Percentiles rank a stretch among this genome's conserved stretches.
These are phyloP conservation scores for Catotricha subobsoleta DNA, from an alignment of 2,888 invertebrate species.

Conservation along the genomic window DNA sequence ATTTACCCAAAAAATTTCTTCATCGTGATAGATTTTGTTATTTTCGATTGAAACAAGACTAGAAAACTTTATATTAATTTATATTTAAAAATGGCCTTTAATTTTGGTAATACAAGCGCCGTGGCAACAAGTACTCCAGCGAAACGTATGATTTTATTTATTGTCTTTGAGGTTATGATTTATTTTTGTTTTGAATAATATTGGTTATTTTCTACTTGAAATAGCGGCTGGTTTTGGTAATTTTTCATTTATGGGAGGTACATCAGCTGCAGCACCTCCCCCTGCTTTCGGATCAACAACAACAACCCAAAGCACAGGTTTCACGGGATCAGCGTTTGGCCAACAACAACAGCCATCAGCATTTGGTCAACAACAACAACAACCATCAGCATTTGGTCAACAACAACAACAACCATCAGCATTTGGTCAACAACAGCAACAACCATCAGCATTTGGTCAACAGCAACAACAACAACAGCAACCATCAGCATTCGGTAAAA, in stretches of 20 bases:
- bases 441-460: not conserved
- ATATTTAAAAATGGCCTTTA: slow-evolving; percentile 13
- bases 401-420: no score
- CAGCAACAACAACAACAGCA: not conserved
- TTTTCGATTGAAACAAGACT: no score
- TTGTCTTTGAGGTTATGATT: not conserved
- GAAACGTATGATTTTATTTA: slow-evolving; percentile 32
- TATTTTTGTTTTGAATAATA: not conserved
- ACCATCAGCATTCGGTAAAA: not conserved
- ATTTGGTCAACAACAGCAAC: no score
- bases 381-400: no score
- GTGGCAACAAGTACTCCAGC: slow-evolving; percentile 31
- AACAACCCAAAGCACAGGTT: slow-evolving; percentile 12
- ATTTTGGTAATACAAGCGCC: slow-evolving; percentile 22
- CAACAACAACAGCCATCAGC: slow-evolving; percentile 21
- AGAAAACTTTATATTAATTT: no score
- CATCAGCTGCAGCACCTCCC: slow-evolving; percentile 12
- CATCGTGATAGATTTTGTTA: no score
- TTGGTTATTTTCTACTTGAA: slow-evolving; percentile 22
- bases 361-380: slow-evolving; percentile 17
- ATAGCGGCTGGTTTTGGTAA: slow-evolving; percentile 34
- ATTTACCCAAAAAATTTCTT: no score
- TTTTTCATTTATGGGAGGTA: slow-evolving; percentile 15
- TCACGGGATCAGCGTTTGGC: slow-evolving; percentile 16
- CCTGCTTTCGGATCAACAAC: slow-evolving; percentile 20